Conservation (phyloP, 2,888 invertebrate genomes). For the Trachelus iudaicus region DNA sequence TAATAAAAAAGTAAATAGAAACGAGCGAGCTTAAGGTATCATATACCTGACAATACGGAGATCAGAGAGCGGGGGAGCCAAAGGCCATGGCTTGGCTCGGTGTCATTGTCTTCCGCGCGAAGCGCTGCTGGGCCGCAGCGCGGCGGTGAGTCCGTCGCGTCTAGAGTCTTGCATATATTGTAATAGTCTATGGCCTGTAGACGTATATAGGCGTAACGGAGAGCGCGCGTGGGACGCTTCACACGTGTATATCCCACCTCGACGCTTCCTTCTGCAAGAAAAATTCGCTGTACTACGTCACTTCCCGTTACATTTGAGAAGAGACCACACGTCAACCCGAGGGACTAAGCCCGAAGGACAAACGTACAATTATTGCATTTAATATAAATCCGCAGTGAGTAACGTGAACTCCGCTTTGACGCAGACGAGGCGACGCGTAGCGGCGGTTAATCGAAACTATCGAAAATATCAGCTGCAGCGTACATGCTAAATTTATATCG, state of each 20-base stretch:
- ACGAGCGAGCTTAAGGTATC: conserved; percentile 25
- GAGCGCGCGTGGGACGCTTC: no score
- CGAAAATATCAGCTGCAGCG: no score
- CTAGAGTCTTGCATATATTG: no score
- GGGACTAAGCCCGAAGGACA: neutral
- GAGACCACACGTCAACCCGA: neutral
- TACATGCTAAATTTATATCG: conserved; percentile 43
- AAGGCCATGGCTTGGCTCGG: conserved; percentile 14
- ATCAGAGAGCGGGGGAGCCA: conserved; percentile 25
- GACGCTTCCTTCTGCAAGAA: no score
- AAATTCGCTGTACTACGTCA: neutral
- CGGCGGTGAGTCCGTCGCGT: no score
- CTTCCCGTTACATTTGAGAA: neutral
- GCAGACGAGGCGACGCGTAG: neutral
- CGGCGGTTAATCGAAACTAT: neutral
- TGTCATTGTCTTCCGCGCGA: conserved; percentile 11
- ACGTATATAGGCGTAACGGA: no score
- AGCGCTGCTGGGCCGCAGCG: no score
- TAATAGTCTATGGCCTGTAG: no score
- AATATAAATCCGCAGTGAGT: neutral
- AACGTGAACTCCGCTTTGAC: neutral
- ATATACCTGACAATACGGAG: conserved; percentile 21
- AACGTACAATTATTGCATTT: neutral
- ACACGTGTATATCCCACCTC: no score
- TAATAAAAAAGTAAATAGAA: conserved; percentile 32